Evolutionary conservation across 2,888 invertebrate genomes (phyloP), one percentile per base, ranked within the genome.

Genomic region (Hydropsyche betteni): DNA sequence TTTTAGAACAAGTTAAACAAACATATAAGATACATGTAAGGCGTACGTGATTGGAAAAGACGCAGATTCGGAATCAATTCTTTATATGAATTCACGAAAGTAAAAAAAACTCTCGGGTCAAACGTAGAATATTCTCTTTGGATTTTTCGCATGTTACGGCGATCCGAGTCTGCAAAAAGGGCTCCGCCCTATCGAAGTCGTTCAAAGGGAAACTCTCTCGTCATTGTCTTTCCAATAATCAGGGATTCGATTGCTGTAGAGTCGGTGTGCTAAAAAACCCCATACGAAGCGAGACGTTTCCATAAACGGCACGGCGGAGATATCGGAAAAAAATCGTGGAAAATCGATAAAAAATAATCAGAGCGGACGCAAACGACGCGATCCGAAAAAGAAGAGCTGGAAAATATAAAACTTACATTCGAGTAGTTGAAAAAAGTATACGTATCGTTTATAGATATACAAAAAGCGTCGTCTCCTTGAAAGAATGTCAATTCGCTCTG

Each of bases 151-250:
- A 44, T 36, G 34, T 64, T 64, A 64, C 64, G 12, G 34, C 34
- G 64, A 34, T 5, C 64, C 64, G 36, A 36, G 44, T 44, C 44
- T 44, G 44, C 44, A 44, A 44, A 44, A 64, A 61, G 34, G 16
- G 16, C 58, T 16, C 16, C 58, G 16, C 16, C 58, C 24, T 58
- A 16, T 64, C 64, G 64, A 55, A 36, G 64, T 36, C 64, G 64
- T 64, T 64, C 36, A 34, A 36, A 36, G 64, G 58, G 64, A 34
- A 64, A 64, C 34, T 44, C 8, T 64, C 64, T 64, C 64, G 64
- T 64, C 64, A 64, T 64, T 64, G 64, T 64, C 64, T 64, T 64
- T 64, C 64, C 64, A 64, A 64, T 64, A 64, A 64, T 64, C 64
- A 64, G 36, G 64, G 64, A 36, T 64, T 64, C 64, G 36, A 64